Conservation (phyloP, 2,113 vertebrate genomes). For the Camarhynchus parvulus region DNA sequence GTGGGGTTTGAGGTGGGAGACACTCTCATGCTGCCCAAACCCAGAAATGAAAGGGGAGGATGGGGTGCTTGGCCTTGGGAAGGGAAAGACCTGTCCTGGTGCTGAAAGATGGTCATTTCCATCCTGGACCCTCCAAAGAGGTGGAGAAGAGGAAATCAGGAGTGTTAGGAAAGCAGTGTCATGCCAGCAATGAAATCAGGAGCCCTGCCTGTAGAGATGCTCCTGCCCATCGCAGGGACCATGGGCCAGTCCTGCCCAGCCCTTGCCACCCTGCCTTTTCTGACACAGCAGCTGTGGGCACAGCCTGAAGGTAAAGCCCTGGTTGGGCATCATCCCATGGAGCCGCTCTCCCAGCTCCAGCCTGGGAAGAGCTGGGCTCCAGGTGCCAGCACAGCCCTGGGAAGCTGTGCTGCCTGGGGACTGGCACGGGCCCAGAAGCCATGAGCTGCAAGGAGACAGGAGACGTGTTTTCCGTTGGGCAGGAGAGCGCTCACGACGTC, state of each 20-base stretch:
- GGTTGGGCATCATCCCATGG: not conserved
- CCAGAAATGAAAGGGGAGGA: not conserved
- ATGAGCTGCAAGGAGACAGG: not conserved
- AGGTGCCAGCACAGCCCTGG: not conserved
- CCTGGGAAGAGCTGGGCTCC: not conserved
- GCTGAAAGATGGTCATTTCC: fast-evolving
- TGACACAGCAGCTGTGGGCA: fast-evolving
- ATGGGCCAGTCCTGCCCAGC: not conserved
- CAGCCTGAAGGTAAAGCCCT: not conserved
- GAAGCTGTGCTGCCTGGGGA: not conserved
- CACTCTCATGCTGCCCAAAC: fast-evolving
- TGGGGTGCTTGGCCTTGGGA: not conserved
- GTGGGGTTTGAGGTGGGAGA: not conserved
- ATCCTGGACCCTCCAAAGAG: not conserved
- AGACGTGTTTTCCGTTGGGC: not conserved
- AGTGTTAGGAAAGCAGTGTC: not conserved
- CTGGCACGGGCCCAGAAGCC: not conserved
- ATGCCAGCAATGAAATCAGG: not conserved
- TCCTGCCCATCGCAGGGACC: fast-evolving
- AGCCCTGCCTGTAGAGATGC: not conserved
- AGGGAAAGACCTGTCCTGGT: not conserved
- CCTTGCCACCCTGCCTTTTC: not conserved
- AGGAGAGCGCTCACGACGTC: not conserved
- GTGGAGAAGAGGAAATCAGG: not conserved
- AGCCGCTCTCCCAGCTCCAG: not conserved